Percentiles rank a stretch among this genome's conserved stretches.
Conservation (phyloP, 1,140 invertebrate species). For the Trichogramma pretiosum region DNA sequence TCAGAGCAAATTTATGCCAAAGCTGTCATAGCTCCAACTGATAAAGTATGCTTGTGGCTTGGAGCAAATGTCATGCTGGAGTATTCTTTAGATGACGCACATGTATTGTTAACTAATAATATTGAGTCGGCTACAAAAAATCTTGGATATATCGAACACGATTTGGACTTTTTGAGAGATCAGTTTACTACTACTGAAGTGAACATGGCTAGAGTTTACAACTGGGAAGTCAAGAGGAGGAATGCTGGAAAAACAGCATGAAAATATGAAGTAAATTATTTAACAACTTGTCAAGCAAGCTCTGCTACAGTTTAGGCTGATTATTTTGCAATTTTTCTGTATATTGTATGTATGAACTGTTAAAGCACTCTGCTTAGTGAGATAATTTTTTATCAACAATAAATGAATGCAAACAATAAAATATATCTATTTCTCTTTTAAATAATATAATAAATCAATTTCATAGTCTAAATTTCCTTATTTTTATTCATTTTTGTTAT, state of each 20-base stretch:
- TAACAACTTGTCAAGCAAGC: too few relatives aligned
- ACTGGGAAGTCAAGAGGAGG: slow-evolving; percentile 89
- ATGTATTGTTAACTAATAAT: slow-evolving; percentile 79
- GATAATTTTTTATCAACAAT: too few relatives aligned
- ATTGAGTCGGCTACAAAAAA: slow-evolving; percentile 79
- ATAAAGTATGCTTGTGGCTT: slow-evolving; percentile 94
- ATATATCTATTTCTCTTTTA: too few relatives aligned
- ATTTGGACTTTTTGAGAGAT: slow-evolving; percentile 86
- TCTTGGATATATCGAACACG: slow-evolving; percentile 76
- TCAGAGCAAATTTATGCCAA: slow-evolving; percentile 94
- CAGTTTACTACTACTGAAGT: slow-evolving; percentile 98
- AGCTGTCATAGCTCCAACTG: slow-evolving; percentile 77
- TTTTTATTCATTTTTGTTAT: neutral
- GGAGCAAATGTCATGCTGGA: slow-evolving; percentile 99
- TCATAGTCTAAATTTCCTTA: too few relatives aligned
- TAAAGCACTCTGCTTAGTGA: too few relatives aligned
- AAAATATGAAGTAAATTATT: slow-evolving; percentile 15
- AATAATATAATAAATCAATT: too few relatives aligned
- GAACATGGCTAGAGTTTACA: slow-evolving; percentile 93
- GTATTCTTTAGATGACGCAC: slow-evolving; percentile 88
- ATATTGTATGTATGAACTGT: too few relatives aligned
- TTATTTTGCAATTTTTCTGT: slow-evolving; percentile 8
- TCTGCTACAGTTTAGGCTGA: neutral
- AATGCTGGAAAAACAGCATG: slow-evolving; percentile 50
- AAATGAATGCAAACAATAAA: too few relatives aligned